Conservation (phyloP, 2,797 vertebrate genomes). For the Acomys russatus region DNA sequence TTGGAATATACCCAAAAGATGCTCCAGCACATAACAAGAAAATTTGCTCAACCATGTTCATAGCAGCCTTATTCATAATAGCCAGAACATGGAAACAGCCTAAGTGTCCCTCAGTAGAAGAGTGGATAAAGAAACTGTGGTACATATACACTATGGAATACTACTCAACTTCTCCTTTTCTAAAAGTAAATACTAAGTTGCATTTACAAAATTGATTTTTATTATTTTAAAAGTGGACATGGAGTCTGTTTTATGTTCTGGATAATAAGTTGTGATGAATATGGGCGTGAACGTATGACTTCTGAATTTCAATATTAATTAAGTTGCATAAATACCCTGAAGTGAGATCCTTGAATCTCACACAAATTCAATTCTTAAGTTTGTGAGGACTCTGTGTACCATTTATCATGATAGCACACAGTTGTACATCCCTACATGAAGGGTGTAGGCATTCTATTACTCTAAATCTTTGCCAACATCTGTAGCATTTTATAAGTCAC, state of each 20-base stretch:
- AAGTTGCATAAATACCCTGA: not conserved
- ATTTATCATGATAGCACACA: not conserved
- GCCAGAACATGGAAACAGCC: no score
- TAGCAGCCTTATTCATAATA: no score
- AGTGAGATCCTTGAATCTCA: not conserved
- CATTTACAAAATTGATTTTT: not conserved
- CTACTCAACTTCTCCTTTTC: not conserved
- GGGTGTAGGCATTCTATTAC: not conserved
- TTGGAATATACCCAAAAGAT: no score
- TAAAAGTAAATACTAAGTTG: not conserved
- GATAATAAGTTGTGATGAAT: not conserved
- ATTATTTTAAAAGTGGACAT: not conserved
- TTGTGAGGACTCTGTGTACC: rapidly evolving
- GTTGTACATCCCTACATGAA: not conserved
- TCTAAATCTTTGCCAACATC: not conserved
- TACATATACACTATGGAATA: no score
- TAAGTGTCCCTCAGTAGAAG: no score
- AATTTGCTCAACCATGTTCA: no score
- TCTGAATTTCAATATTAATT: not conserved
- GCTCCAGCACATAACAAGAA: no score
- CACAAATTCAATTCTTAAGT: not conserved
- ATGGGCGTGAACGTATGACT: not conserved
- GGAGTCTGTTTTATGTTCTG: not conserved
- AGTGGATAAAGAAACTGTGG: no score
- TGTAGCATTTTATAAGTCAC: not conserved